Conservation (phyloP, 1,140 invertebrate genomes). For the Ceratosolen fusciceps region DNA sequence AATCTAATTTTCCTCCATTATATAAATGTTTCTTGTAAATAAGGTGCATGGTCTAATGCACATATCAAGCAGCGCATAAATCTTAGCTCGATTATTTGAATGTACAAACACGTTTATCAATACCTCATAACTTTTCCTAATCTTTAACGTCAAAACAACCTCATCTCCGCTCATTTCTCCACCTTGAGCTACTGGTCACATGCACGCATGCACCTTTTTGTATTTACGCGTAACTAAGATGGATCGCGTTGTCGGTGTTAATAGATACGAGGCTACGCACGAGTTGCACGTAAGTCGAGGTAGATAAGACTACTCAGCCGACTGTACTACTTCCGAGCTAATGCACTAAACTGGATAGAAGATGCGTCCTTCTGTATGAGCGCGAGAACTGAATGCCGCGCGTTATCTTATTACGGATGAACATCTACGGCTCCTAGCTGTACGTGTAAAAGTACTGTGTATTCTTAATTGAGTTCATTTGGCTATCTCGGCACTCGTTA, state of each 20-base stretch:
- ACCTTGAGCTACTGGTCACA: too few relatives aligned
- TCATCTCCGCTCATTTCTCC: too few relatives aligned
- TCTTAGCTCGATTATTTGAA: too few relatives aligned
- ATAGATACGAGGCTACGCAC: constrained; percentile 1
- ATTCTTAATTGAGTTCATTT: constrained; percentile 8
- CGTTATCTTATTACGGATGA: constrained; percentile 35
- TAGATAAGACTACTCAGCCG: constrained; percentile 15
- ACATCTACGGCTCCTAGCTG: not conserved
- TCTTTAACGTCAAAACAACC: too few relatives aligned
- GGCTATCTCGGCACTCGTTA: not conserved
- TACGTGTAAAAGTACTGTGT: not conserved
- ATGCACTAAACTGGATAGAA: not conserved
- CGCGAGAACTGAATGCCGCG: not conserved
- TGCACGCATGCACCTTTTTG: too few relatives aligned
- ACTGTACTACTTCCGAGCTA: constrained; percentile 3
- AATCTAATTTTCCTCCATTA: too few relatives aligned
- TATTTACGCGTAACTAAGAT: not conserved
- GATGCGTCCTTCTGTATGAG: not conserved
- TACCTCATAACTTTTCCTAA: too few relatives aligned
- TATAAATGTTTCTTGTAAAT: too few relatives aligned
- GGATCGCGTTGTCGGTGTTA: not conserved
- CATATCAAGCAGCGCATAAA: too few relatives aligned
- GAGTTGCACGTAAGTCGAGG: not conserved
- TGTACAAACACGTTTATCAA: too few relatives aligned
- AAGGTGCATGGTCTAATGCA: too few relatives aligned